Conservation (phyloP, 2,797 vertebrate species). For the Apodemus agrarius region DNA sequence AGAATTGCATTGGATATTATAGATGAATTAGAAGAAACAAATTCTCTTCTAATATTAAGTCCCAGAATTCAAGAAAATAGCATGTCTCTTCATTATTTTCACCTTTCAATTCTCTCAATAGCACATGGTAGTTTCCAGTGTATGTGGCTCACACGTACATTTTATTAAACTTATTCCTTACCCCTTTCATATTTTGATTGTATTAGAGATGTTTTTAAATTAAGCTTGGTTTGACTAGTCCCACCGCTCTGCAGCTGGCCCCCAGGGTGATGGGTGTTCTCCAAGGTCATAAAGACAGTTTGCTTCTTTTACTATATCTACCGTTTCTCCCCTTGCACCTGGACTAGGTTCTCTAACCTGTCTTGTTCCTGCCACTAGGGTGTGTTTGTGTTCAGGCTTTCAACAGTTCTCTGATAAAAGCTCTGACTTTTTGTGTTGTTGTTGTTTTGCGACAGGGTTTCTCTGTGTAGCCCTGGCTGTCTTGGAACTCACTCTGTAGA, state of each 20-base stretch:
- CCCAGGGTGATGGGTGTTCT: not conserved
- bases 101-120: not conserved
- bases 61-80: not conserved
- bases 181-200: not conserved
- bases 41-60: not conserved
- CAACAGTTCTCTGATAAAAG: not conserved
- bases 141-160: not conserved
- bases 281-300: not conserved
- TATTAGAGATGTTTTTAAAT: not conserved
- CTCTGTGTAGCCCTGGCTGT: not conserved
- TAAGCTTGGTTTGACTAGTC: not conserved
- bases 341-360: not conserved
- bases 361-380: not conserved
- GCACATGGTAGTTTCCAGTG: not conserved
- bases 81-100: not conserved
- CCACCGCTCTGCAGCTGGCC: not conserved
- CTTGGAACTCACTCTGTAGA: not conserved
- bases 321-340: not conserved
- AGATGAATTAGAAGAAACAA: not conserved
- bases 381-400: not conserved
- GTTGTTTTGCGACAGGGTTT: not conserved
- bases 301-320: not conserved
- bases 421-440: not conserved
- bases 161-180: not conserved
- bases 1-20: not conserved